Percentiles rank a stretch among this genome's conserved stretches.
These are phyloP conservation scores for Drosophila pallidifrons DNA, from an alignment of 1,140 invertebrate genomes.

Conservation along the genomic window DNA sequence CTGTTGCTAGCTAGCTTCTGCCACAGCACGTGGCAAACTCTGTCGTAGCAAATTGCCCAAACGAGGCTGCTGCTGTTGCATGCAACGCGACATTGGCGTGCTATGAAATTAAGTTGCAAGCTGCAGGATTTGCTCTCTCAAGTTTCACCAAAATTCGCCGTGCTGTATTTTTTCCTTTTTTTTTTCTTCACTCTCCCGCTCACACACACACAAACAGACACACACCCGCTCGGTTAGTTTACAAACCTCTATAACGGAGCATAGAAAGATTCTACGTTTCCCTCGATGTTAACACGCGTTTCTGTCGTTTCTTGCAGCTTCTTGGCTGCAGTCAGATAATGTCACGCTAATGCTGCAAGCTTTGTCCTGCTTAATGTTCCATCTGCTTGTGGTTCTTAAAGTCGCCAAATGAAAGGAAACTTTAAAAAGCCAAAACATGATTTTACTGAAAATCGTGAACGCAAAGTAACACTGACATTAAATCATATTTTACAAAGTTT, in stretches of 20 bases:
- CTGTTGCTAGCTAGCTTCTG: neutral
- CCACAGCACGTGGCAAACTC: slow-evolving; percentile 62
- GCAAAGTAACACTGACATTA: too few relatives aligned
- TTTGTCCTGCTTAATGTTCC: slow-evolving; percentile 76
- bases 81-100: slow-evolving; percentile 60
- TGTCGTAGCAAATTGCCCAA: slow-evolving; percentile 76
- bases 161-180: slow-evolving; percentile 25
- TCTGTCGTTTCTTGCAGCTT: slow-evolving; percentile 64
- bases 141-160: slow-evolving; percentile 72
- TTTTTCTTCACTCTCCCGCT: slow-evolving; percentile 10
- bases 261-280: slow-evolving; percentile 60
- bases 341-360: slow-evolving; percentile 75
- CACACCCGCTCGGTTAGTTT: neutral
- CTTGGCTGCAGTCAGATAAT: slow-evolving; percentile 71
- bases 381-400: slow-evolving; percentile 57
- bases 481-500: too few relatives aligned
- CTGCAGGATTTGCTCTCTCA: slow-evolving; percentile 79
- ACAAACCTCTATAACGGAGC: slow-evolving; percentile 11
- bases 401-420: neutral
- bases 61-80: slow-evolving; percentile 71
- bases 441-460: too few relatives aligned
- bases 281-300: slow-evolving; percentile 70
- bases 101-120: slow-evolving; percentile 82
- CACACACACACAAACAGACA: slow-evolving; percentile 18
- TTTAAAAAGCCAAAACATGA: neutral